Evolutionary conservation across 2,113 vertebrate genomes (phyloP).

Genomic region (Ahaetulla prasina): DNA sequence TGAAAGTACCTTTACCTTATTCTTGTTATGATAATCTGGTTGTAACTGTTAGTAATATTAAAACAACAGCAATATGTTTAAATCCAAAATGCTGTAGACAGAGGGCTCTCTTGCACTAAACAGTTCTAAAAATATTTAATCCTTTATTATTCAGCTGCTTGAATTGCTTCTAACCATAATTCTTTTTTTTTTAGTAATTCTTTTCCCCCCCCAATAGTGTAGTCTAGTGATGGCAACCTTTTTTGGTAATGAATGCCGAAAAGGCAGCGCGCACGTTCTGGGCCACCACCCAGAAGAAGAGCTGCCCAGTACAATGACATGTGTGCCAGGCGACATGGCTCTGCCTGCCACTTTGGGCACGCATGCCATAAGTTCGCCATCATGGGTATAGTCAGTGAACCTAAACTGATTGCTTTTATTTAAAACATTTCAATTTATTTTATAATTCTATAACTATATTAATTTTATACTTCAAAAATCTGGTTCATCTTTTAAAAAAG

Average conservation of each 20-base stretch:
- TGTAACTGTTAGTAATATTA: neutral
- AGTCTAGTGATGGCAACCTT: neutral
- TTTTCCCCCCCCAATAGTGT: neutral
- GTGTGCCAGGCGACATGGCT: no score
- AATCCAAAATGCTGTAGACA: neutral
- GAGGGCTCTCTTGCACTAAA: neutral
- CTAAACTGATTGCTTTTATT: neutral
- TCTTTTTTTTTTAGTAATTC: neutral
- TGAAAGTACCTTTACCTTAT: neutral
- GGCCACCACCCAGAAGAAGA: no score
- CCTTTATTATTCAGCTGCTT: neutral
- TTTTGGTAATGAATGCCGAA: no score
- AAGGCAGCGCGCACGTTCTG: no score
- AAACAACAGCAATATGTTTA: neutral
- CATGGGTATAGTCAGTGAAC: neutral
- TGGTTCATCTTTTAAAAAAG: neutral
- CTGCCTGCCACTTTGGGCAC: no score
- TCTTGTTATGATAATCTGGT: neutral
- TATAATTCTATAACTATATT: neutral
- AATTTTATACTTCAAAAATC: neutral
- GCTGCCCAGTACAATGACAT: no score
- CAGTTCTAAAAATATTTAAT: neutral
- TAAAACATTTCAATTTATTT: neutral
- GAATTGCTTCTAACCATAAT: neutral
- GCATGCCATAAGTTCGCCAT: no score